phyloP scores from a whole-genome alignment of 2,888 invertebrate species.

The Deilephila elpenor region DNA sequence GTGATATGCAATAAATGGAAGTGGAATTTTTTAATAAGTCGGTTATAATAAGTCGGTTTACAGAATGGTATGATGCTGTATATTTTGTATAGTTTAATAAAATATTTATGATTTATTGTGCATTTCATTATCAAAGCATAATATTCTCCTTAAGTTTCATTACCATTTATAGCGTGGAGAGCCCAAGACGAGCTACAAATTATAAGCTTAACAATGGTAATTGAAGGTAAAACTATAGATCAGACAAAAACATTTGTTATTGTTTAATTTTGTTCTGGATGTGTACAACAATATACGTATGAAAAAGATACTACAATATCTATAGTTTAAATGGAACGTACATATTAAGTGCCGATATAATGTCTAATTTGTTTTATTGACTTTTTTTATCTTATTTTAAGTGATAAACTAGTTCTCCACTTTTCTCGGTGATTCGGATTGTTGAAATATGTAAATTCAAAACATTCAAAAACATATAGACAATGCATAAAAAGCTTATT shows the following conservation, averaged over 20 bases:
- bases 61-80: too few relatives aligned
- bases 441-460: too few relatives aligned
- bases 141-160: slow-evolving; percentile 38
- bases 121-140: background rate
- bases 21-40: background rate
- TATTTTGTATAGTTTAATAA: too few relatives aligned
- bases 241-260: background rate
- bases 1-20: too few relatives aligned
- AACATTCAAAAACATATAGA: too few relatives aligned
- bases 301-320: too few relatives aligned
- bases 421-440: too few relatives aligned
- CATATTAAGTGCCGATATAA: too few relatives aligned
- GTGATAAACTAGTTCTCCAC: background rate
- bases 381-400: background rate
- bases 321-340: too few relatives aligned
- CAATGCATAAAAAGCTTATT: too few relatives aligned
- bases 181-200: slow-evolving; percentile 36
- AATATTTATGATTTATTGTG: background rate
- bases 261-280: background rate
- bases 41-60: too few relatives aligned
- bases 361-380: background rate
- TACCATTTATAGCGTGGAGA: slow-evolving; percentile 35
- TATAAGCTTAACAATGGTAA: slow-evolving; percentile 39
- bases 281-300: too few relatives aligned
- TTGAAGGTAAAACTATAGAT: slow-evolving; percentile 36